Conservation (phyloP, 1,140 invertebrate species). For the Halyomorpha halys region DNA sequence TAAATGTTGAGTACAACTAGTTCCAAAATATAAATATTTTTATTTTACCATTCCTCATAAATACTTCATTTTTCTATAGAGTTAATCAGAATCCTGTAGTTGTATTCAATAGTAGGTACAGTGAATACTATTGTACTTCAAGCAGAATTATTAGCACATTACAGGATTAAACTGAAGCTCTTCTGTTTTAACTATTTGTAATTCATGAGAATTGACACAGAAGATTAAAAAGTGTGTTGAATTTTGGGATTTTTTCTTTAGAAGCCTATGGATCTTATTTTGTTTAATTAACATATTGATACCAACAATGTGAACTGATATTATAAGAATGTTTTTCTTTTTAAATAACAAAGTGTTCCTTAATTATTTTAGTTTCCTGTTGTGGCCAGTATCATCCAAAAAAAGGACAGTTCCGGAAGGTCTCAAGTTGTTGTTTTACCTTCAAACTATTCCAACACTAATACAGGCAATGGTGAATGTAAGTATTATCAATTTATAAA, state of each 20-base stretch:
- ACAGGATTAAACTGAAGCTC: too few species aligned
- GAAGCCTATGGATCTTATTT: not conserved
- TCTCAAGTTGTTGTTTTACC: not conserved
- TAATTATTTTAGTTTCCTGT: constrained; percentile 2
- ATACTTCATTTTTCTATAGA: too few species aligned
- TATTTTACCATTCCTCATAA: too few species aligned
- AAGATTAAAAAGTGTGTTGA: not conserved
- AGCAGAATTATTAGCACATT: too few species aligned
- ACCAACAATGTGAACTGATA: not conserved
- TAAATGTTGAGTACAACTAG: too few species aligned
- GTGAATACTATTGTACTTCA: too few species aligned
- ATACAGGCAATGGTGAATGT: not conserved
- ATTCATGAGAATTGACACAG: not conserved
- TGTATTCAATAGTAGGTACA: too few species aligned
- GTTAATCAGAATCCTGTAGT: too few species aligned
- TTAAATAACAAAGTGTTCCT: not conserved
- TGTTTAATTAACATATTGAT: not conserved
- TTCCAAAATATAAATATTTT: too few species aligned
- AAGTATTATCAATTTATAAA: not conserved
- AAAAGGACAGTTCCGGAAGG: not conserved
- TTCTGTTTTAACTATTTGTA: not conserved
- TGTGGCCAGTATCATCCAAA: constrained; percentile 1
- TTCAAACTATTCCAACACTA: not conserved
- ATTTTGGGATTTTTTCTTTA: not conserved
- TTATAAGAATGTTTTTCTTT: not conserved